Evolutionary conservation across 2,888 invertebrate species (phyloP).

Genomic region (Ophion obscuratus): DNA sequence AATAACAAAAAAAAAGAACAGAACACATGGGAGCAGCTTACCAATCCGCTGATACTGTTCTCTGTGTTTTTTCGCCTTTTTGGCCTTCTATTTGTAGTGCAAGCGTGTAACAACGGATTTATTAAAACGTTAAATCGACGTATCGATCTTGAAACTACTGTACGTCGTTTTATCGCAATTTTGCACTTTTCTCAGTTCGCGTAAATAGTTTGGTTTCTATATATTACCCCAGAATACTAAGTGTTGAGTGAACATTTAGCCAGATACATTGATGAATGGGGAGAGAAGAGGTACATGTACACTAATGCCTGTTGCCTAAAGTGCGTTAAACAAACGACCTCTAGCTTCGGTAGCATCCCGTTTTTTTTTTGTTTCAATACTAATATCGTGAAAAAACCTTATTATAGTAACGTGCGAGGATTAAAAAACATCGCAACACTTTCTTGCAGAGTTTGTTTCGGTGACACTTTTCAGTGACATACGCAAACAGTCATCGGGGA

Average conservation of each 20-base stretch:
- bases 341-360: constrained; percentile 8
- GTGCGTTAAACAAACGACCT: constrained; percentile 45
- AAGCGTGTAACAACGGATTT: constrained; percentile 85
- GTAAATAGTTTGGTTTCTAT: constrained; percentile 4
- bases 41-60: constrained; percentile 92
- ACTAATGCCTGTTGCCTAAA: constrained; percentile 60
- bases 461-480: constrained; percentile 31
- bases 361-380: constrained; percentile 15
- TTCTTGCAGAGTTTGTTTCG: constrained; percentile 49
- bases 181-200: constrained; percentile 14
- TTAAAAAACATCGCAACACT: constrained; percentile 29
- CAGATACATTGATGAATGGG: constrained; percentile 56
- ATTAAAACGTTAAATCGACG: constrained; percentile 74
- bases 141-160: constrained; percentile 73
- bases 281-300: constrained; percentile 23
- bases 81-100: constrained; percentile 84
- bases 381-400: constrained; percentile 30
- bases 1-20: constrained; percentile 28
- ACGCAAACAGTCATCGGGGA: constrained; percentile 29
- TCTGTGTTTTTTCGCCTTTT: constrained; percentile 90
- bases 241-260: constrained; percentile 38
- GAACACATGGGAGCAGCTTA: constrained; percentile 86
- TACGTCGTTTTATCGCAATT: constrained; percentile 52
- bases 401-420: constrained; percentile 63
- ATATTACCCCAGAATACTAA: constrained; percentile 59